Evolutionary conservation across 2,888 invertebrate species (phyloP).

Genomic region (Nomada ruficornis): DNA sequence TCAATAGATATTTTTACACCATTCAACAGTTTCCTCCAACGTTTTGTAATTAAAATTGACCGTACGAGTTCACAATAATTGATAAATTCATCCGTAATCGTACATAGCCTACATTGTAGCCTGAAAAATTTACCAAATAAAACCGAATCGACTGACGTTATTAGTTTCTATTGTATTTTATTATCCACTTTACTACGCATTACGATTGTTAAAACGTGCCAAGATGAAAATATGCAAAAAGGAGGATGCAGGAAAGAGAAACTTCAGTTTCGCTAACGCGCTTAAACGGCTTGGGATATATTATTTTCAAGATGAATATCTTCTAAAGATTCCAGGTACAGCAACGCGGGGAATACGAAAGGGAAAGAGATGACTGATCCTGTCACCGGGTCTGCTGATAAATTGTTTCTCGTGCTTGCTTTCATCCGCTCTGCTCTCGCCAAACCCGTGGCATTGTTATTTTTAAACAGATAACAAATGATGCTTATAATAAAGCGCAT

Average conservation of each 20-base stretch:
- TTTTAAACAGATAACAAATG: conserved; percentile 80
- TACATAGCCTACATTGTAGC: too few relatives aligned
- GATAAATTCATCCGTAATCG: too few relatives aligned
- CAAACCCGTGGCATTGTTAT: conserved; percentile 70
- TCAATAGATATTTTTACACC: too few relatives aligned
- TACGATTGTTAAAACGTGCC: too few relatives aligned
- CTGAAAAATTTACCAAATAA: too few relatives aligned
- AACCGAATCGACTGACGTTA: too few relatives aligned
- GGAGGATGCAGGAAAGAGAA: neutral
- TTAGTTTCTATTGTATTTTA: too few relatives aligned
- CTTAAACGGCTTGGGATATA: conserved; percentile 9
- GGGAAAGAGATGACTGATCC: conserved; percentile 59
- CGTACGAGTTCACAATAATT: too few relatives aligned
- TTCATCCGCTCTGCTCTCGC: conserved; percentile 39
- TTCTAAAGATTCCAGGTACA: conserved; percentile 11
- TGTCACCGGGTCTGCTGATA: conserved; percentile 72
- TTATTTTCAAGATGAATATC: conserved; percentile 38
- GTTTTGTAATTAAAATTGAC: too few relatives aligned
- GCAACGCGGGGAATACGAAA: conserved; percentile 34
- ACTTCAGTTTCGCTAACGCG: neutral
- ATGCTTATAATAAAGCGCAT: conserved; percentile 76
- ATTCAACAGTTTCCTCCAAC: too few relatives aligned
- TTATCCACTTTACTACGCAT: too few relatives aligned
- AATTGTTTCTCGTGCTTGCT: conserved; percentile 70
- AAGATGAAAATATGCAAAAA: neutral